Evolutionary conservation across 1,140 invertebrate genomes (phyloP), one percentile per base, ranked within the genome.

Genomic region (Stegodyphus dumicola): DNA sequence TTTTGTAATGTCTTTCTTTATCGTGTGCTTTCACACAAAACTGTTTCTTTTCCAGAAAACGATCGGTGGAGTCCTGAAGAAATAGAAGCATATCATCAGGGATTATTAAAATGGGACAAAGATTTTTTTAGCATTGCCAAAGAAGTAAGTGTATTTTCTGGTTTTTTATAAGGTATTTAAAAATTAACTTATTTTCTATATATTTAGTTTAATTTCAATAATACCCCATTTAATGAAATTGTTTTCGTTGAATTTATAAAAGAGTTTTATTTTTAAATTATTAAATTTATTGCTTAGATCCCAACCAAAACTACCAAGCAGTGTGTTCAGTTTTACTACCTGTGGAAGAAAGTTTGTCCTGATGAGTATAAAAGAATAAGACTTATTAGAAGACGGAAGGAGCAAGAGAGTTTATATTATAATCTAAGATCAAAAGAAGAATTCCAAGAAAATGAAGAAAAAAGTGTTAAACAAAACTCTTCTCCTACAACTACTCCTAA

Each of bases 311-410:
- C 94, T 70, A 94, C 95, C 6, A 97, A 96, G 89, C 96, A 99
- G 89, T 99, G 98, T 92, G 93, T 99, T 88, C 96, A 98, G 92
- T 99, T 99, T 91, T 99, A 99, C 91, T 99, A 99, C 90, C 93
- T 98, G 88, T 99, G 98, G 98, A 99, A 99, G 91, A 97, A 97
- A 91, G 93, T 97, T 15, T 97, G 96, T 88, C 94, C 95, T 77
- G 95, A 97, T 90, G 96, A 95, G 88, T 95, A 95, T 89, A 93
- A 93, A 88, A 92, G 92, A 86, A 89, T 95, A 53, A 91, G 94
- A 70, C 88, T 91, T 18, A 88, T 92, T 17, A 90, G 93, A 54
- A 89, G 91, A 71, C 90, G 91, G 85, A 89, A 91, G 75, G 90
- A 91, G 87, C 89, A 91, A 70, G 90, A 91, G 65, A 85, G 71